Conservation (phyloP, 2,797 vertebrate genomes). For the Centropyge bicolor region DNA sequence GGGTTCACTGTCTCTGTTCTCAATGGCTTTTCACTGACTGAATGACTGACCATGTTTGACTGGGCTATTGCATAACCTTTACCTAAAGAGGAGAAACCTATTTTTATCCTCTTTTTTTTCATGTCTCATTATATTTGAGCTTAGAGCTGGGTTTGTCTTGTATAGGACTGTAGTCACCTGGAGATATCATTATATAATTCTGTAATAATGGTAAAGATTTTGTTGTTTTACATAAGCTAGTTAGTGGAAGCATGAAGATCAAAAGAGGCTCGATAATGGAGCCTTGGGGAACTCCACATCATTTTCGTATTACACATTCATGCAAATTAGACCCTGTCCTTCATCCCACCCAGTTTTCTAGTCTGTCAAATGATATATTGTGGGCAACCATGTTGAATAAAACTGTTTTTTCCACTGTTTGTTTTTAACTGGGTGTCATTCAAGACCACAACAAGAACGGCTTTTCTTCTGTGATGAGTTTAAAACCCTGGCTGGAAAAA, state of each 20-base stretch:
- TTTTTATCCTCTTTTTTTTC: not conserved
- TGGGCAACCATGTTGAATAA: not conserved
- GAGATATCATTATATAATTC: not conserved
- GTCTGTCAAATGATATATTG: not conserved
- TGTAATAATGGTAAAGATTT: not conserved
- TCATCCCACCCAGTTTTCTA: not conserved
- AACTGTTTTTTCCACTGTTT: not conserved
- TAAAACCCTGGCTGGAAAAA: not conserved
- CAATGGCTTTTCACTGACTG: slow-evolving; percentile 21
- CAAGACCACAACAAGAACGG: not conserved
- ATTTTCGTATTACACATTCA: too few relatives aligned
- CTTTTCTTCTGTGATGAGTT: not conserved
- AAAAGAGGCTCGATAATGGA: not conserved
- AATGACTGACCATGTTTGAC: slow-evolving; percentile 20
- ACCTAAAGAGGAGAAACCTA: not conserved
- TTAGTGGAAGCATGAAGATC: not conserved
- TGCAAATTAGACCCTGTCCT: too few relatives aligned
- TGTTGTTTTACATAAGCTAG: not conserved
- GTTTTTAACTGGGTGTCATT: not conserved
- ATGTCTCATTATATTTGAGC: slow-evolving; percentile 23
- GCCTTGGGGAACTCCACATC: not conserved
- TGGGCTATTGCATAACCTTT: slow-evolving; percentile 1
- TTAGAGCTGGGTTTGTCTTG: slow-evolving; percentile 5
- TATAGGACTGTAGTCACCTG: not conserved
- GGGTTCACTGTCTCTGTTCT: slow-evolving; percentile 43